Percentiles rank a stretch among this genome's conserved stretches.
Conservation (phyloP, 2,113 vertebrate species). For the Mesocricetus auratus region DNA sequence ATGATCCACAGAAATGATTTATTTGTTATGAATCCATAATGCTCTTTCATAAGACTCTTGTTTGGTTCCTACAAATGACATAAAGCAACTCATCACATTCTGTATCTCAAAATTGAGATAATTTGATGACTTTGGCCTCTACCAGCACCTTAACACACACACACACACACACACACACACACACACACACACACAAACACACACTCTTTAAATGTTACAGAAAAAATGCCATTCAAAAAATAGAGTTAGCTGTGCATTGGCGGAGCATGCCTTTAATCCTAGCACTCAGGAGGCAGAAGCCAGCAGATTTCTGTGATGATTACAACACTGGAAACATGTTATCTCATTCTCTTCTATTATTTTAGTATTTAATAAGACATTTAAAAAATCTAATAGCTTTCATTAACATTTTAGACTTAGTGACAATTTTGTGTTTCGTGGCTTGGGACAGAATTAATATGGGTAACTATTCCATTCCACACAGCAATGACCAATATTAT, state of each 20-base stretch:
- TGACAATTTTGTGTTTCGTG: background rate
- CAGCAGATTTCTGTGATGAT: background rate
- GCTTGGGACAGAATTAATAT: background rate
- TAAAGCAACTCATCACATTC: background rate
- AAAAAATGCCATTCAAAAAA: background rate
- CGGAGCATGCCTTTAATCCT: background rate
- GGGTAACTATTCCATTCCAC: background rate
- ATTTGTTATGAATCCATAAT: background rate
- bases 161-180: background rate
- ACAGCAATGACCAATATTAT: background rate
- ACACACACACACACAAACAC: background rate
- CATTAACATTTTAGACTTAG: background rate
- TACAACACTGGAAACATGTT: background rate
- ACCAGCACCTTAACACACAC: background rate
- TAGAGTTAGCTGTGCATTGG: background rate
- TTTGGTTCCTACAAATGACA: background rate
- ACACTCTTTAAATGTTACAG: background rate
- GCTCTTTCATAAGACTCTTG: background rate
- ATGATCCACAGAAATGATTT: background rate
- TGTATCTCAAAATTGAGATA: background rate
- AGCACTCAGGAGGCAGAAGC: background rate
- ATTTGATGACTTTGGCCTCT: background rate
- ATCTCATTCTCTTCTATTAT: background rate
- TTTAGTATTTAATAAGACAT: background rate
- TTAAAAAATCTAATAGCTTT: background rate